phyloP scores from a whole-genome alignment of 2,113 vertebrate species.

The Gulo gulo region DNA sequence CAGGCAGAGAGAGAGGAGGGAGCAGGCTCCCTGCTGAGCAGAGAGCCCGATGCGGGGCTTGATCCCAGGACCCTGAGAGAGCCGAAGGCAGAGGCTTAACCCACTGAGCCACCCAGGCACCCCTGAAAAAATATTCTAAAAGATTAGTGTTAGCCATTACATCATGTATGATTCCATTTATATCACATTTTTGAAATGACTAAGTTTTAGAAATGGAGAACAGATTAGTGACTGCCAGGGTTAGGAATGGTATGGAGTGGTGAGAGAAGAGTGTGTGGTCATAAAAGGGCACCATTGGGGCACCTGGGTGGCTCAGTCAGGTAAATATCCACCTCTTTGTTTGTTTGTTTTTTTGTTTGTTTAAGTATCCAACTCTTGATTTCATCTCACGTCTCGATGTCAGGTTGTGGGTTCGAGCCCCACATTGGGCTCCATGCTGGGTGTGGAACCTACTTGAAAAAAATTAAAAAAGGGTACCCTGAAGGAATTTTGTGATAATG shows the following conservation, averaged over 20 bases:
- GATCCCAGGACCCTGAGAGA: no score
- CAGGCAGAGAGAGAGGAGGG: no score
- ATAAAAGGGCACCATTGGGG: background rate
- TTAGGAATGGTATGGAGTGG: background rate
- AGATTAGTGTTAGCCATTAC: background rate
- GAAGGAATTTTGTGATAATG: conserved; percentile 11
- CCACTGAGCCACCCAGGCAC: no score
- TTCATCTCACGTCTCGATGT: background rate
- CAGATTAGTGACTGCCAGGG: background rate
- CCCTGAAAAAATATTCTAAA: background rate
- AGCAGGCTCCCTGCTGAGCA: no score
- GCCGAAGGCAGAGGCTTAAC: no score
- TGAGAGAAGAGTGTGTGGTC: background rate
- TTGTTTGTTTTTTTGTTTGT: no score
- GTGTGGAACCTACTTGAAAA: background rate
- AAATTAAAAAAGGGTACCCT: background rate
- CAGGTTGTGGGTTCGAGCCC: background rate
- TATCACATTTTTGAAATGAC: conserved; percentile 5
- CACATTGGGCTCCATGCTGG: background rate
- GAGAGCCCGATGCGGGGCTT: no score
- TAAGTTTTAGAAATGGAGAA: conserved; percentile 13
- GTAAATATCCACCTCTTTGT: background rate
- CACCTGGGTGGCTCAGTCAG: no score
- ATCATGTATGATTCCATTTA: background rate
- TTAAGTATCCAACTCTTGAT: background rate